These are phyloP conservation scores for Oryzias javanicus DNA, from an alignment of 2,113 vertebrate genomes.

Conservation along the genomic window DNA sequence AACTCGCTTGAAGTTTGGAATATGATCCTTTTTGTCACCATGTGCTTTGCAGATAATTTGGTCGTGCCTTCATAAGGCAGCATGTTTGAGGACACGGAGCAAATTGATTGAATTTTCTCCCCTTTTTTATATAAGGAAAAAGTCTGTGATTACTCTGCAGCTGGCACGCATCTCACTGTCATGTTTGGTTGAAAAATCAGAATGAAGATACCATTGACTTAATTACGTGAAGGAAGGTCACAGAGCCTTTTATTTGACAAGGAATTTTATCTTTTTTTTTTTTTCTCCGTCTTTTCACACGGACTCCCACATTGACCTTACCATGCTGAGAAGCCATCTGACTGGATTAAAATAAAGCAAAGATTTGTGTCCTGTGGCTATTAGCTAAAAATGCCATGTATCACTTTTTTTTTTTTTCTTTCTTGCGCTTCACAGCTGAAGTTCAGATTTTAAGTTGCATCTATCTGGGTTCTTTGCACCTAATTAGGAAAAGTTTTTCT, in stretches of 20 bases:
- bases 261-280: not conserved
- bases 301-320: not conserved
- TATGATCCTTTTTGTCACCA: not conserved
- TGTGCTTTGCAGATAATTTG: not conserved
- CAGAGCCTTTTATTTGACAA: not conserved
- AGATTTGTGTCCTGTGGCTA: not conserved
- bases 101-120: too few relatives aligned
- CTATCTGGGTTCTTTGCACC: too few relatives aligned
- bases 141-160: not conserved
- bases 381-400: not conserved
- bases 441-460: not conserved
- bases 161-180: not conserved
- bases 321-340: conserved; percentile 1
- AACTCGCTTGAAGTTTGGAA: not conserved
- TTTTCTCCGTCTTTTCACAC: not conserved
- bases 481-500: not conserved
- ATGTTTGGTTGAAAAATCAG: not conserved
- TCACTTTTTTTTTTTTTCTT: not conserved
- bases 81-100: too few relatives aligned
- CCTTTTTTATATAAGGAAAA: not conserved
- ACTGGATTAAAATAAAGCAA: not conserved
- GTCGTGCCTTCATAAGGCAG: not conserved
- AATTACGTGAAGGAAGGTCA: conserved; percentile 9
- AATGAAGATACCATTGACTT: conserved; percentile 4
- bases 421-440: not conserved